These are phyloP conservation scores for Acanthochromis polyacanthus DNA, from an alignment of 2,113 vertebrate genomes.

Conservation along the genomic window DNA sequence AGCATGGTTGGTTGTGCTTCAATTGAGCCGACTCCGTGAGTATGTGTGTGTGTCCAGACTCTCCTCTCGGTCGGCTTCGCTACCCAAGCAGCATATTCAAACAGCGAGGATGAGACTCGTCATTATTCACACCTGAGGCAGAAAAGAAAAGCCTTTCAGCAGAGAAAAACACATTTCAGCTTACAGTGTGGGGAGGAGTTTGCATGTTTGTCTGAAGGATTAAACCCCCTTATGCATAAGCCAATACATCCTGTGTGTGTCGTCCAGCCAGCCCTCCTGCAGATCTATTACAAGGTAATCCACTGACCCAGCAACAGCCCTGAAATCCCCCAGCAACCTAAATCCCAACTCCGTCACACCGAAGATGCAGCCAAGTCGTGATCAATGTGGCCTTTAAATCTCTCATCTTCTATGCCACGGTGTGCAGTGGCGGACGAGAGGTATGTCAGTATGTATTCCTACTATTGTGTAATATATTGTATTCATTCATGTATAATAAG, in stretches of 20 bases:
- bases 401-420: neutral
- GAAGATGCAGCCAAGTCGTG: conserved; percentile 35
- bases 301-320: conserved; percentile 65
- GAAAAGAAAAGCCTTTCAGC: neutral
- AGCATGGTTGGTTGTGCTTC: conserved; percentile 93
- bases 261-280: conserved; percentile 38
- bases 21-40: conserved; percentile 68
- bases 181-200: conserved; percentile 29
- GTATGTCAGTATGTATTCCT: too few species aligned
- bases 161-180: conserved; percentile 4
- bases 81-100: conserved; percentile 69
- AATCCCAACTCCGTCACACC: conserved; percentile 56
- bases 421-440: too few species aligned
- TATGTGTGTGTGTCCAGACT: conserved; percentile 75
- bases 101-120: conserved; percentile 32
- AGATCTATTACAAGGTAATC: conserved; percentile 81
- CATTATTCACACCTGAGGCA: conserved; percentile 55
- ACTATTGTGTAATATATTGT: too few species aligned
- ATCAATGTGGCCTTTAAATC: conserved; percentile 23
- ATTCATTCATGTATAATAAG: too few species aligned
- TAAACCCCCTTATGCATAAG: conserved; percentile 43
- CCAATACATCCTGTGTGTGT: conserved; percentile 51
- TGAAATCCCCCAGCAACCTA: conserved; percentile 76
- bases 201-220: conserved; percentile 64
- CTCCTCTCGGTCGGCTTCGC: conserved; percentile 44